These are phyloP conservation scores for Crocallis elinguaria DNA, from an alignment of 2,888 invertebrate genomes.

Conservation along the genomic window DNA sequence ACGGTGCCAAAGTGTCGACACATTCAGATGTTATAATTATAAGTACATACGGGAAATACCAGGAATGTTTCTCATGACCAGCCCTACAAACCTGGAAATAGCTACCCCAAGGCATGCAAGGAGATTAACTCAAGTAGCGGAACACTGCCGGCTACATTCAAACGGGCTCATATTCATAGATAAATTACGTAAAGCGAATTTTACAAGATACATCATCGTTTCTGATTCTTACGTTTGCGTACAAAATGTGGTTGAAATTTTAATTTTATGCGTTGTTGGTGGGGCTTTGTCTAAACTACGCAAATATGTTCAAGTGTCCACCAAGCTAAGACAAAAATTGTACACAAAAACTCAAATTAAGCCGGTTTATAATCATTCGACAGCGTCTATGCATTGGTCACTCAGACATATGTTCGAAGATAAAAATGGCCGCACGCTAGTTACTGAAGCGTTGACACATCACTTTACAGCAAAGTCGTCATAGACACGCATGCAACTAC, in stretches of 20 bases:
- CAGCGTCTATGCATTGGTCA: no score
- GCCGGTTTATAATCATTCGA: no score
- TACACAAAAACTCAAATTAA: no score
- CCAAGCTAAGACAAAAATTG: no score
- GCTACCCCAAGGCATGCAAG: background rate
- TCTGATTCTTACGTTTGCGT: slow-evolving; percentile 3
- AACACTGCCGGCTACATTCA: slow-evolving; percentile 7
- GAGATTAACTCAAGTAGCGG: background rate
- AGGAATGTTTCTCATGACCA: background rate
- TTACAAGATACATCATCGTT: slow-evolving; percentile 6
- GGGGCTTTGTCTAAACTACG: background rate
- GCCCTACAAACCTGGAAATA: slow-evolving; percentile 9
- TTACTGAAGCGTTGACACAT: no score
- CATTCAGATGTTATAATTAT: background rate
- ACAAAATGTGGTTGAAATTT: slow-evolving; percentile 7
- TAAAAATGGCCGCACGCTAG: no score
- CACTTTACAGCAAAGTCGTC: no score
- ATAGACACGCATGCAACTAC: no score
- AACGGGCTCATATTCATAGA: slow-evolving; percentile 3
- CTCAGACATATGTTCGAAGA: no score
- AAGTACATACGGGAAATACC: no score
- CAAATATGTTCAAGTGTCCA: no score
- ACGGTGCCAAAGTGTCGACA: no score
- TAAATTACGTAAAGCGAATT: slow-evolving; percentile 21
- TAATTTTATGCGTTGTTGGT: background rate